Percentiles rank a stretch among this genome's conserved stretches.
phyloP scores from a whole-genome alignment of 2,113 vertebrate species.

The Aviceda subcristata region DNA sequence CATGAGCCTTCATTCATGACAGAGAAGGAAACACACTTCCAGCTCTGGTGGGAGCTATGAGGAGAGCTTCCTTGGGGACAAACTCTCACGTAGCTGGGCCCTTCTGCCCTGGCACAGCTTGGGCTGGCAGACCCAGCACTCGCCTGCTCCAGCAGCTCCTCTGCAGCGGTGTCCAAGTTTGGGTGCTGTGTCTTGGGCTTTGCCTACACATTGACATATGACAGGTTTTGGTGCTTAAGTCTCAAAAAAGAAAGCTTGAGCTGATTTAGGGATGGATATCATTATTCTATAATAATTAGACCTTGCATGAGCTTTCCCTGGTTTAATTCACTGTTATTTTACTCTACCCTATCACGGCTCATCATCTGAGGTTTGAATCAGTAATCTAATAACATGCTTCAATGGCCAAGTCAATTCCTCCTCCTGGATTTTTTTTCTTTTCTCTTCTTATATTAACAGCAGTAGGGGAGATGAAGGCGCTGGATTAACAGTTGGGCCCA shows the following conservation, averaged over 20 bases:
- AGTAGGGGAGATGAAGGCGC: not conserved
- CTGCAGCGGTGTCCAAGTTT: no score
- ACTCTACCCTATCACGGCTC: not conserved
- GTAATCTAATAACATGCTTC: slow-evolving; percentile 3
- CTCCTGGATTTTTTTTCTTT: not conserved
- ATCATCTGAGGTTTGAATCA: not conserved
- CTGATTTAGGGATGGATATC: not conserved
- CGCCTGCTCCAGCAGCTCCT: no score
- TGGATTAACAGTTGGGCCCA: not conserved
- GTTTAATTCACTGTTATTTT: not conserved
- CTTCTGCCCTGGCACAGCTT: not conserved
- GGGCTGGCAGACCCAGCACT: not conserved
- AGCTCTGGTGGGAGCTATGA: not conserved
- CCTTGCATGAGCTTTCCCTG: not conserved
- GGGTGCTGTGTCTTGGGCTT: not conserved
- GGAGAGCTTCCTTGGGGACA: not conserved
- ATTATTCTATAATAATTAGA: not conserved
- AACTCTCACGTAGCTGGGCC: rapidly evolving
- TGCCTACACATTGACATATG: not conserved
- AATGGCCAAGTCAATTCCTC: not conserved
- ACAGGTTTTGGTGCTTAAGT: not conserved
- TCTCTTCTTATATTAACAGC: not conserved
- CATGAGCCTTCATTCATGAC: not conserved
- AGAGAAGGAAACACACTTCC: not conserved
- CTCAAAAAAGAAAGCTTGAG: not conserved